Percentiles rank a stretch among this genome's conserved stretches.
Evolutionary conservation across 2,113 vertebrate genomes (phyloP).

Genomic region (Hydrochoerus hydrochaeris): DNA sequence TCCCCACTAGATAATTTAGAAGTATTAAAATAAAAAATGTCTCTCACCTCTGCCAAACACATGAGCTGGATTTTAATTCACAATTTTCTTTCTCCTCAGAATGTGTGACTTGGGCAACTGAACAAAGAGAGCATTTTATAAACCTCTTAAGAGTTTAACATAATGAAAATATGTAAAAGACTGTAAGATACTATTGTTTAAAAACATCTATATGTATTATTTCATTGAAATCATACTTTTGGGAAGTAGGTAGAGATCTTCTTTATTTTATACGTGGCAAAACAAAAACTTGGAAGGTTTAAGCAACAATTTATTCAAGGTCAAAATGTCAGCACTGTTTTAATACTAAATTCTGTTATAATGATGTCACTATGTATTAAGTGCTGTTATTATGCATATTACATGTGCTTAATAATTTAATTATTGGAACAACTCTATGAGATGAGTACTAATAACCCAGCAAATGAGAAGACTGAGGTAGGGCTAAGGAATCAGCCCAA

Average conservation of each 20-base stretch:
- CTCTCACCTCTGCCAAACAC: not conserved
- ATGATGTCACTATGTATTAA: not conserved
- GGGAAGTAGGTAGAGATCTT: not conserved
- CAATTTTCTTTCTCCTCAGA: not conserved
- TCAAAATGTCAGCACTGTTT: not conserved
- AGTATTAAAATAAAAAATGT: not conserved
- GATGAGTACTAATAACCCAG: not conserved
- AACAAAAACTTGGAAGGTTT: not conserved
- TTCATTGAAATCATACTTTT: not conserved
- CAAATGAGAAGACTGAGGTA: not conserved
- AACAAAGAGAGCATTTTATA: not conserved
- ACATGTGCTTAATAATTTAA: not conserved
- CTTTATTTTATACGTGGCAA: not conserved
- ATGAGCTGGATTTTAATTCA: not conserved
- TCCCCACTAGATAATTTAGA: not conserved
- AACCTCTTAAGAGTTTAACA: not conserved
- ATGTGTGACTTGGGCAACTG: not conserved
- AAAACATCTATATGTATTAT: not conserved
- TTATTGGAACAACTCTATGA: not conserved
- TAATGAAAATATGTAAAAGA: not conserved
- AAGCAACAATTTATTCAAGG: not conserved
- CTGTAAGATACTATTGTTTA: not conserved
- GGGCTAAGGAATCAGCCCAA: not conserved
- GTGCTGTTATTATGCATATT: not conserved
- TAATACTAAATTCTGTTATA: not conserved